Evolutionary conservation across 2,888 invertebrate genomes (phyloP).

Genomic region (Pseudanteris insignis): DNA sequence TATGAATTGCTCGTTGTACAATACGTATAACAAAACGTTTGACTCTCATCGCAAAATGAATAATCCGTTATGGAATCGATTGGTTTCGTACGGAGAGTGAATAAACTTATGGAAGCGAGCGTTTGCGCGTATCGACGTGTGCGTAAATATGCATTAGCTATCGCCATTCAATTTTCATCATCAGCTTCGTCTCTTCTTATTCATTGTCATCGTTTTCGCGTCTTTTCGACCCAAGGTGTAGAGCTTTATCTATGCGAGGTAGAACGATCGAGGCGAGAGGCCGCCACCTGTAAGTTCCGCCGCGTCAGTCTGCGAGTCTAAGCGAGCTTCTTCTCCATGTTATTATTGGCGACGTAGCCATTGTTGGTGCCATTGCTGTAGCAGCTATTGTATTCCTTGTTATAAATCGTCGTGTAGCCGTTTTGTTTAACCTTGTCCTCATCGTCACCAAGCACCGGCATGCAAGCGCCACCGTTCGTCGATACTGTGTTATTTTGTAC

Average conservation of each 20-base stretch:
- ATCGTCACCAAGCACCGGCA: slow-evolving; percentile 74
- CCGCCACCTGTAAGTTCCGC: slow-evolving; percentile 17
- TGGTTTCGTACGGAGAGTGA: slow-evolving; percentile 4
- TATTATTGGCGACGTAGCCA: slow-evolving; percentile 70
- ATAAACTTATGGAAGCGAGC: slow-evolving; percentile 23
- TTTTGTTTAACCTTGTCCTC: slow-evolving; percentile 58
- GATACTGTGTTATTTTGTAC: slow-evolving; percentile 42
- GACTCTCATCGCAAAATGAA: neutral
- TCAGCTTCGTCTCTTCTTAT: slow-evolving; percentile 1
- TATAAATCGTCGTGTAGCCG: slow-evolving; percentile 69
- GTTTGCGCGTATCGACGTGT: slow-evolving; percentile 30
- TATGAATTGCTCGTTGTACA: slow-evolving; percentile 11
- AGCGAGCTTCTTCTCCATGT: slow-evolving; percentile 63
- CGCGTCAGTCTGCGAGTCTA: slow-evolving; percentile 46
- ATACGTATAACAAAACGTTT: slow-evolving; percentile 3
- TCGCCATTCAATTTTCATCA: neutral
- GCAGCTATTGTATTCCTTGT: slow-evolving; percentile 71
- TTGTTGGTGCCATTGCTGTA: slow-evolving; percentile 74
- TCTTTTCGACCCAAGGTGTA: slow-evolving; percentile 6
- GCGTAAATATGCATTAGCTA: slow-evolving; percentile 18
- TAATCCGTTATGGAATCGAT: neutral
- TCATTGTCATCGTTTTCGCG: slow-evolving; percentile 5
- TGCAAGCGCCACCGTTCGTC: slow-evolving; percentile 71
- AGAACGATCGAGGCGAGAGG: slow-evolving; percentile 31
- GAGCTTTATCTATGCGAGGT: slow-evolving; percentile 31